Base-by-base conservation (phyloP, 2,888 invertebrate genomes). In the Aplocera efformata region DNA sequence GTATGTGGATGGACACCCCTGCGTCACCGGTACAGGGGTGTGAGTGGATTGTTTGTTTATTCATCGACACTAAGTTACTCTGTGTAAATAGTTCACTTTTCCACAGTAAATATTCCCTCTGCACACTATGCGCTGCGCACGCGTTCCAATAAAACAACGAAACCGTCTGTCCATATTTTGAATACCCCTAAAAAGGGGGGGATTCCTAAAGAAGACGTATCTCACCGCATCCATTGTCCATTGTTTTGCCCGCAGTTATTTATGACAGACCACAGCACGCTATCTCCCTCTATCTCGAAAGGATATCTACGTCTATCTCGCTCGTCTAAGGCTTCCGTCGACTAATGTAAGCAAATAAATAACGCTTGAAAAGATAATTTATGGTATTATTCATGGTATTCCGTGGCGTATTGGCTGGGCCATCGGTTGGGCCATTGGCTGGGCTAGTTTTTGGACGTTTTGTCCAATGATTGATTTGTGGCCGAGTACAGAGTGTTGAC, bases 221-320 rank as follows among this genome's bases (percentile, higher is more conserved):
- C 84, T 83, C 80, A 78, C 81, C 77, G 72, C 79, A 82, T 74
- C 86, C 84, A 88, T 88, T 88, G 86, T 86, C 85, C 86, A 88
- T 88, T 88, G 88, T 88, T 88, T 88, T 86, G 86, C 82, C 78
- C 68, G 67, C 70, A 69, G 79, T 86, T 83, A 88, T 88, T 88
- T 88, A 86, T 86, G 88, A 86, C 79, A 74, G 72, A 80, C 79
- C 78, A 77, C 75, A 72, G 57, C 67, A 53, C 34, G 49, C 68
- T 67, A 40, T 80, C 83, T 60, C 68, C 46, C 58, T 83, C 74
- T 47, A 48, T 56, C 78, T 33, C 27, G 37, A 11, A 26, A 36
- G 13, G 29, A 49, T 34, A 30, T 31, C 30, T 53, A 51, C 48
- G 28, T 21, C 57, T 44, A 31, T 75, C 78, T 58, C 72, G 30